Percentiles rank a stretch among this genome's conserved stretches.
These are phyloP conservation scores for Hirudinaria manillensis DNA, from an alignment of 2,888 invertebrate genomes.

Conservation along the genomic window DNA sequence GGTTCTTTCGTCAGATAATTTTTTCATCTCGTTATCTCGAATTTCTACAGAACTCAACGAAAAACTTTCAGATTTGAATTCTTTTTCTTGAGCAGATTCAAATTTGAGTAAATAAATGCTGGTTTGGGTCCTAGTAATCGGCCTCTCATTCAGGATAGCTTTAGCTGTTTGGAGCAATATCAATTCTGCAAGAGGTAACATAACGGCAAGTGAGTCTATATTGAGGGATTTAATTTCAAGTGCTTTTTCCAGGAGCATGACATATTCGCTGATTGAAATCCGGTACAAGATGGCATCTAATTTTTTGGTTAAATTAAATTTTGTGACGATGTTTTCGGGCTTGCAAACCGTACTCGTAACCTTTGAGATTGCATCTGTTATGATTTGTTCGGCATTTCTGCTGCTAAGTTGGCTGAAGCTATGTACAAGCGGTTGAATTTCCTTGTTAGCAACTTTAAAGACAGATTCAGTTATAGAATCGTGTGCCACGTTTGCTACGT, in stretches of 20 bases:
- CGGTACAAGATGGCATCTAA: conserved; percentile 15
- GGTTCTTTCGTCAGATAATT: background rate
- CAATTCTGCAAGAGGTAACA: conserved; percentile 20
- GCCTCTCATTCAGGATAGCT: conserved; percentile 9
- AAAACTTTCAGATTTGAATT: conserved; percentile 1
- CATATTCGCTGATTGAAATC: conserved; percentile 17
- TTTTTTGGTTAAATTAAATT: conserved; percentile 1
- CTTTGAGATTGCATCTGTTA: conserved; percentile 12
- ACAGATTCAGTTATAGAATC: background rate
- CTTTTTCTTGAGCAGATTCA: conserved; percentile 12
- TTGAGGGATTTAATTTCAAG: conserved; percentile 19
- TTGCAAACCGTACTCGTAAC: conserved; percentile 15
- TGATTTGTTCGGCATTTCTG: conserved; percentile 15
- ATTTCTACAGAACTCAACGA: background rate
- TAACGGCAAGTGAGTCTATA: conserved; percentile 20
- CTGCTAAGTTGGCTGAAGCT: conserved; percentile 2
- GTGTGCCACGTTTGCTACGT: background rate
- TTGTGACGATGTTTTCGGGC: conserved; percentile 23
- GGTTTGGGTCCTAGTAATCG: conserved; percentile 15
- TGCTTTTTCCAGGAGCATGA: conserved; percentile 16
- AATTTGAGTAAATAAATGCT: conserved; percentile 19
- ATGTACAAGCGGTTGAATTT: conserved; percentile 7
- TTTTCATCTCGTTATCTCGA: background rate
- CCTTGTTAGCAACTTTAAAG: background rate
- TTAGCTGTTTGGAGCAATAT: conserved; percentile 12